Percentiles rank a stretch among this genome's conserved stretches.
phyloP scores from a whole-genome alignment of 2,113 vertebrate genomes.

The Salvelinus fontinalis region DNA sequence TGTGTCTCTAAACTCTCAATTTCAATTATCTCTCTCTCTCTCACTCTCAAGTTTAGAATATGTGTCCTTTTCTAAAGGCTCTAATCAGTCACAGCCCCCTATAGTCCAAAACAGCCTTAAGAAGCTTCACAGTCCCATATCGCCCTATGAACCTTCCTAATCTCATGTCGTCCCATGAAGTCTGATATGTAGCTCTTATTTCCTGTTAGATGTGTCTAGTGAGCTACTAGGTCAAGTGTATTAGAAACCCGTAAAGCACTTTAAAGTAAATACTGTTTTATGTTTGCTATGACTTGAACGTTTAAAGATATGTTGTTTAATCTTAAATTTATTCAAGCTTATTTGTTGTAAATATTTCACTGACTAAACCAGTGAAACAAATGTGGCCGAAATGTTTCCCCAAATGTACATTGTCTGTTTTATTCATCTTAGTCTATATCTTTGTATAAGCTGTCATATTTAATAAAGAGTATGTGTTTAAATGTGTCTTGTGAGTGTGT shows the following conservation, averaged over 20 bases:
- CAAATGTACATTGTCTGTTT: constrained; percentile 28
- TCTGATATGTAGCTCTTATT: neutral
- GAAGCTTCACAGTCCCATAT: constrained; percentile 28
- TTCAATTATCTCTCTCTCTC: neutral
- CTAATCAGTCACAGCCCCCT: no score
- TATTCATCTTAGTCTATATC: neutral
- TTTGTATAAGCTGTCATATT: neutral
- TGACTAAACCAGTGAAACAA: constrained; percentile 1
- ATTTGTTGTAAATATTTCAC: constrained; percentile 54
- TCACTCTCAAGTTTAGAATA: neutral
- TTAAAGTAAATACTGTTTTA: constrained; percentile 49
- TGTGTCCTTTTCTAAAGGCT: no score
- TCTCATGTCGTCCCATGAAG: neutral
- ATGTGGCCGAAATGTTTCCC: neutral
- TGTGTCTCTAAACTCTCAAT: neutral
- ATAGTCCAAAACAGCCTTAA: constrained; percentile 19
- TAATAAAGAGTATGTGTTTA: neutral
- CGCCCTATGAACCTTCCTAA: constrained; percentile 12
- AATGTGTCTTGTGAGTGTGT: neutral
- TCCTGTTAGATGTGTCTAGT: neutral
- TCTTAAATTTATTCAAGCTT: constrained; percentile 39
- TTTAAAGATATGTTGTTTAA: constrained; percentile 58
- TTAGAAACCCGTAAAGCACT: constrained; percentile 65
- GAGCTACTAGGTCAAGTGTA: constrained; percentile 37
- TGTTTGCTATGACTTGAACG: constrained; percentile 55